phyloP scores from a whole-genome alignment of 2,113 vertebrate species.

The Sisor rabdophorus region DNA sequence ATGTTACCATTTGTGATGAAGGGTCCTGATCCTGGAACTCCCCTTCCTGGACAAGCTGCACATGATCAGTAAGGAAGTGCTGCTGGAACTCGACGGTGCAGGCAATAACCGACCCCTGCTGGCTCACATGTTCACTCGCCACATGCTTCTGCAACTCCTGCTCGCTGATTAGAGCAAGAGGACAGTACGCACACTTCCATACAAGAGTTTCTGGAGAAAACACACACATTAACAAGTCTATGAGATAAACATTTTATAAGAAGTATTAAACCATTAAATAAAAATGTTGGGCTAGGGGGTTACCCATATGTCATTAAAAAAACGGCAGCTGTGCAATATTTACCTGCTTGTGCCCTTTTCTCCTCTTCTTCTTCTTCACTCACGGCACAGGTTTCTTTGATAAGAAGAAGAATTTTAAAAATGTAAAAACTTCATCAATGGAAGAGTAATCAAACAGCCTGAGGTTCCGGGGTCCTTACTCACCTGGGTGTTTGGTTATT shows the following conservation, averaged over 20 bases:
- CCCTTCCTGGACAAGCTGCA: slow-evolving; percentile 55
- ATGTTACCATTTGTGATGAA: slow-evolving; percentile 63
- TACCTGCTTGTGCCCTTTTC: slow-evolving; percentile 18
- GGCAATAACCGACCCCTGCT: slow-evolving; percentile 62
- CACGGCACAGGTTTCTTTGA: background rate
- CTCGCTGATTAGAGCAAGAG: slow-evolving; percentile 60
- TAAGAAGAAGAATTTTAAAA: background rate
- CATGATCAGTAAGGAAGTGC: slow-evolving; percentile 73
- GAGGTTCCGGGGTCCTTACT: background rate
- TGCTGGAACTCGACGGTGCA: slow-evolving; percentile 74
- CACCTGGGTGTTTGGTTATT: slow-evolving; percentile 76
- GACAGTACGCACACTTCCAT: slow-evolving; percentile 67
- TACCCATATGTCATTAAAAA: background rate
- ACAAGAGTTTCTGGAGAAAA: slow-evolving; percentile 1
- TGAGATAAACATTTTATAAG: background rate
- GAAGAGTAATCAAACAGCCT: background rate
- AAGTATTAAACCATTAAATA: background rate
- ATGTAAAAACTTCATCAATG: background rate
- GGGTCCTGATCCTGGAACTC: slow-evolving; percentile 54
- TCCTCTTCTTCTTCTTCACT: background rate
- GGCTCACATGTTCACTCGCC: slow-evolving; percentile 64
- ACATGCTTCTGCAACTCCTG: slow-evolving; percentile 75
- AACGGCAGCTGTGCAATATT: background rate
- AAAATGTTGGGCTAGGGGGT: too few relatives aligned
- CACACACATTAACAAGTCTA: background rate